These are phyloP conservation scores for Drosophila gunungcola DNA, from an alignment of 1,140 invertebrate genomes.

Conservation along the genomic window DNA sequence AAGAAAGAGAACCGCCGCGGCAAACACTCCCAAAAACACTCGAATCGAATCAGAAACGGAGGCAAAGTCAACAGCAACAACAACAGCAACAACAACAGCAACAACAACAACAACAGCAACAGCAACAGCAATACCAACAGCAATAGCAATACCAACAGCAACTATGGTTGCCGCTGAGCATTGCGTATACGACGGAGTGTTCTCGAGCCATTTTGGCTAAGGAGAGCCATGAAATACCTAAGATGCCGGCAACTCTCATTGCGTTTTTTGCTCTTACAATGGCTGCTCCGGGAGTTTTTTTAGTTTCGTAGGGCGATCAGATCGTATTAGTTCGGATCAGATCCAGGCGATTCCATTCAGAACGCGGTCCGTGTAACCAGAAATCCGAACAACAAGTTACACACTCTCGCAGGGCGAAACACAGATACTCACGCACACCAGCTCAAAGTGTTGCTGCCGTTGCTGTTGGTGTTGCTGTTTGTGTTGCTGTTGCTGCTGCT, in stretches of 20 bases:
- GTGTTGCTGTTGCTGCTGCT: conserved; percentile 26
- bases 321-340: conserved; percentile 46
- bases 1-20: conserved; percentile 11
- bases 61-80: conserved; percentile 23
- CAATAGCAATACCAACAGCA: neutral
- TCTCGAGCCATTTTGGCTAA: conserved; percentile 25
- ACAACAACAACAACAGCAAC: too few species aligned
- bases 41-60: conserved; percentile 16
- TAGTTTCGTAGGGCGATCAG: neutral
- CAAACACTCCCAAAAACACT: conserved; percentile 9
- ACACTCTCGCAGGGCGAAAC: conserved; percentile 13
- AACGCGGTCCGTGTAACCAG: conserved; percentile 27
- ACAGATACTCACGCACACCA: conserved; percentile 48
- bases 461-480: conserved; percentile 10
- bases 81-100: conserved; percentile 12
- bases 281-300: neutral
- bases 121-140: conserved; percentile 1
- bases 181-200: conserved; percentile 48
- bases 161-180: conserved; percentile 23
- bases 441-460: conserved; percentile 19
- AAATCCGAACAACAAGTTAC: conserved; percentile 31
- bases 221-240: neutral
- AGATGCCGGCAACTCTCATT: conserved; percentile 23
- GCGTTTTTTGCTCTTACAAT: neutral
- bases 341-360: conserved; percentile 48